Base-by-base conservation (phyloP, 2,888 invertebrate genomes). In the Epicampocera succincta region DNA sequence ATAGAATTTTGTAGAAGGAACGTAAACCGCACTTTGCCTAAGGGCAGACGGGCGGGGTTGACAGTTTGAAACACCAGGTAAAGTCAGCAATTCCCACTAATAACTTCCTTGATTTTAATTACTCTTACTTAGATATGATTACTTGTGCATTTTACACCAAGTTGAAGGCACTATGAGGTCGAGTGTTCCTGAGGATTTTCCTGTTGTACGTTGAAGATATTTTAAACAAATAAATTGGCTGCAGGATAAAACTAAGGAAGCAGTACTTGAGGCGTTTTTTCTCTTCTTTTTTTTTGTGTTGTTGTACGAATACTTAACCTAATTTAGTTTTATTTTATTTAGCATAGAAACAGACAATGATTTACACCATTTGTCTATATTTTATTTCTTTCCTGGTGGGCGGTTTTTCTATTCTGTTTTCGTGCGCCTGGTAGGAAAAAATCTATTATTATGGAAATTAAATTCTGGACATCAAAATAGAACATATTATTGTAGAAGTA, bases 41-140 rank as follows among this genome's bases (percentile, higher is more conserved):
- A 44, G 2, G 19, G 1, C 46, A 25, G 25, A 17, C n/a, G 40
- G 17, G n/a, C n/a, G n/a, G 0, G 19, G 9, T 15, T 33, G 48
- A 50, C 19, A 17, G 40, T 40, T 48, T 13, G 25, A 60, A 33
- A 71, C 29, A 38, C 15, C 54, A 63, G 44, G 54, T 54, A 54
- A 50, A 52, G 17, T n/a, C 19, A 33, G 52, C 40, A 54, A 46
- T 21, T 73, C 38, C 11, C 2, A 12, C 38, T 48, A 77, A 77
- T 71, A 65, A 58, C 56, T 71, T 77, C 71, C 77, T 71, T 65
- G 65, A 58, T 58, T 77, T 65, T 13, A 65, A 71, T 48, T 33
- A 38, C 33, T 15, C 33, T 48, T 56, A 44, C 25, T 54, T 46
- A n/a, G 1, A n/a, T 46, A n/a, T n/a, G n/a, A n/a, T n/a, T n/a